A percentile compares a stretch with the other conserved stretches of the same genome.
Conservation (phyloP, 2,888 invertebrate species). For the Onthophagus sagittarius region DNA sequence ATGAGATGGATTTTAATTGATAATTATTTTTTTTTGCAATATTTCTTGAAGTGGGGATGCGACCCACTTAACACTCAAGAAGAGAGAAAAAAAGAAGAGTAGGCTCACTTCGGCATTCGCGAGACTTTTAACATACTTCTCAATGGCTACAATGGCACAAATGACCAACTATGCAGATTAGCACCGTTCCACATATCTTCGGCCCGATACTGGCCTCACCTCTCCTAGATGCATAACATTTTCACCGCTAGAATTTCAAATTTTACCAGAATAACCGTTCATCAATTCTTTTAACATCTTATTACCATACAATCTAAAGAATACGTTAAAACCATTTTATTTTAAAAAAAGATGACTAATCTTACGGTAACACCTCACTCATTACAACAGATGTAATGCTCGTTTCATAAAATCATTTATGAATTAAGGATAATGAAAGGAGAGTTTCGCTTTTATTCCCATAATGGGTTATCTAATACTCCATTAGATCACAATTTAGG, state of each 20-base stretch:
- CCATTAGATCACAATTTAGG: not conserved
- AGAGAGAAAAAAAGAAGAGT: not conserved
- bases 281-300: not conserved
- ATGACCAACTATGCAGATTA: slow-evolving; percentile 22
- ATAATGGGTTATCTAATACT: not conserved
- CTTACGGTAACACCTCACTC: too few relatives aligned
- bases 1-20: too few relatives aligned
- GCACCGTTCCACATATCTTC: slow-evolving; percentile 4
- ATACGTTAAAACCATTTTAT: not conserved
- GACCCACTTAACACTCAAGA: not conserved
- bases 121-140: not conserved
- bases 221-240: not conserved
- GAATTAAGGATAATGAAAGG: not conserved
- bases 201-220: not conserved
- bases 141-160: slow-evolving; percentile 16
- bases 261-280: not conserved
- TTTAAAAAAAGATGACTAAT: too few relatives aligned
- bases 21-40: not conserved
- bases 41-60: not conserved
- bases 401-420: not conserved
- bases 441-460: not conserved
- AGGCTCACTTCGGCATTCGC: not conserved
- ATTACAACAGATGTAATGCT: too few relatives aligned
- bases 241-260: not conserved
- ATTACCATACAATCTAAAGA: too few relatives aligned